Base-by-base conservation (phyloP, 2,797 vertebrate genomes). In the Heteromormyrus szaboi region DNA sequence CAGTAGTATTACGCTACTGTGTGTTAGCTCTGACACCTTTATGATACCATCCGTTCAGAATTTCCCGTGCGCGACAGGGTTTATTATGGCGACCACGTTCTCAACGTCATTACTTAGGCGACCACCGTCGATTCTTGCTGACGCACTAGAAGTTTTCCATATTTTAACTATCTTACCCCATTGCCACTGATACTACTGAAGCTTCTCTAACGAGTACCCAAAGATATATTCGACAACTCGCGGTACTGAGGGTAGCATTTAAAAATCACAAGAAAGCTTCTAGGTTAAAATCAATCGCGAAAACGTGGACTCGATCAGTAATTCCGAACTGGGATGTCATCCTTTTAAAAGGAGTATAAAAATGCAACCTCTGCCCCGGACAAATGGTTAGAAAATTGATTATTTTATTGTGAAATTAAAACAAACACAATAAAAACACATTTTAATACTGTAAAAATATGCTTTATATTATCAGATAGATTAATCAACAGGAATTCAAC, bases 61-160 rank as follows among this genome's bases (percentile, higher is more conserved):
- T 85, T 88, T 91, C 92, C 94, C 93, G 93, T 95, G 93, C 92
- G 92, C 93, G 46, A 92, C 92, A 92, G 91, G 91, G 95, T 72
- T 95, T 95, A 96, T 96, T 94, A 96, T 95, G 94, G 95, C 95
- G 94, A 95, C 94, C 95, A 96, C 95, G 95, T 95, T 95, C 92
- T 83, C 0, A 0, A 89, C 95, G 95, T 96, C 95, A 95, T 79
- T 25, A 3, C 48, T 54, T 2, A 0, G 0, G 95, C 94, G 95
- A 94, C 95, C 0, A 92, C 29, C n/a, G 91, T 90, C 95, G 51
- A 89, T 87, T 91, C 44, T 90, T 91, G 89, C 94, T 95, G 95
- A 95, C 94, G 95, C 29, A 65, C 17, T 41, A 8, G 22, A 8
- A 33, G 29, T 53, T 54, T 76, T 7, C 41, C 4, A 37, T 76